phyloP scores from a whole-genome alignment of 2,113 vertebrate genomes.

The Loxodonta africana region DNA sequence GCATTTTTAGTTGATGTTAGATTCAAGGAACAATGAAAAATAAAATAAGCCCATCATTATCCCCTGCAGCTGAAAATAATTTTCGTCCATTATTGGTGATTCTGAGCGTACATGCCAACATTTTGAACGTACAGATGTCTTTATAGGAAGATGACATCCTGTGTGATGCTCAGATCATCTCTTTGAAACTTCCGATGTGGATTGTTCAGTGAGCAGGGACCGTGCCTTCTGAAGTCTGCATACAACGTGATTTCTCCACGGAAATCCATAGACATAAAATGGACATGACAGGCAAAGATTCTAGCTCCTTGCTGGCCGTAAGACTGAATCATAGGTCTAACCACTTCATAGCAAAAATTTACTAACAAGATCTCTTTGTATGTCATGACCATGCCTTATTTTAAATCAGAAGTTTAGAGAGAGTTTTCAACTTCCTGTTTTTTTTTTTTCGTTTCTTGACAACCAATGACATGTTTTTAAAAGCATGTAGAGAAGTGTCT shows the following conservation, averaged over 20 bases:
- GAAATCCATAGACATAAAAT: not conserved
- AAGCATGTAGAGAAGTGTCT: slow-evolving; percentile 7
- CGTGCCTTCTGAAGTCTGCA: not conserved
- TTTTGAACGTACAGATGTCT: not conserved
- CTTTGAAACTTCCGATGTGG: not conserved
- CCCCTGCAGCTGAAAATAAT: not conserved
- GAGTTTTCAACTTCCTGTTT: not conserved
- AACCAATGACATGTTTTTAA: not conserved
- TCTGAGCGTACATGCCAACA: not conserved
- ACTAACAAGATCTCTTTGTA: not conserved
- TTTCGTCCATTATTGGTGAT: not conserved
- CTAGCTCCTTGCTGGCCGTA: not conserved
- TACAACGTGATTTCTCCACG: not conserved
- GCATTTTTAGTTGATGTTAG: not conserved
- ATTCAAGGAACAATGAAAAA: slow-evolving; percentile 57
- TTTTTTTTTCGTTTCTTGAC: not conserved
- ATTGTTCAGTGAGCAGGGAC: not conserved
- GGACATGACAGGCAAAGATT: not conserved
- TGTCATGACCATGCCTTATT: not conserved
- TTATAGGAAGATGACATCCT: not conserved
- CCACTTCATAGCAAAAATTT: not conserved
- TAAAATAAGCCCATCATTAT: not conserved
- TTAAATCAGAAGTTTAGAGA: not conserved
- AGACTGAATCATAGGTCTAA: not conserved
- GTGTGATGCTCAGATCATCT: not conserved